Evolutionary conservation across 2,888 invertebrate genomes (phyloP), one percentile per base, ranked within the genome.

Genomic region (Chesias legatella): DNA sequence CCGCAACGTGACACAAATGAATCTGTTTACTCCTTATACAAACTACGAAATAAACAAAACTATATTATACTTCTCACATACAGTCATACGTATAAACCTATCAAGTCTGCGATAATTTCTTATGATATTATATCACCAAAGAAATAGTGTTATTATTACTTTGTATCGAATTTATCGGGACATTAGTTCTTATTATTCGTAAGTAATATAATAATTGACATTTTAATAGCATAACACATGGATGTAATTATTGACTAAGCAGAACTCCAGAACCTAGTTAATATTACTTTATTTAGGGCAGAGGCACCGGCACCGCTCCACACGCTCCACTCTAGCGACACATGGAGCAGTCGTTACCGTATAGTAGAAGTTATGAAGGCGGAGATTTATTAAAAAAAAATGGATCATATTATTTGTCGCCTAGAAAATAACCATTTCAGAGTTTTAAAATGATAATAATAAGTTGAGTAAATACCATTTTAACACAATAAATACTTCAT

Each of bases 21-120:
- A 35, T 17, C 24, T 7, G 10, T 23, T 25, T 43, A 42, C 46
- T 42, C 33, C 42, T 53, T 57, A 58, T 37, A 50, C 43, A 39
- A 58, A 53, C 52, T 60, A 54, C 58, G 58, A 54, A 58, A 62
- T 56, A 60, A 77, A 75, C 73, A 67, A 72, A 82, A 83, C 83
- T 71, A 85, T 86, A 85, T 86, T 84, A 85, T 86, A 86, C 81
- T 82, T 81, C 81, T 79, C 80, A 79, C 74, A 52, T 54, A 55
- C 43, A 46, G 34, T 41, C 43, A 31, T 41, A 39, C 26, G 23
- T 27, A 28, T 31, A 33, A 26, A 43, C 25, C 68, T 72, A 60
- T 65, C 51, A 60, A 64, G 40, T 44, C 48, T 41, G 44, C 43
- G 37, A 51, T 46, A 48, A 26, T 33, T 36, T 42, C 43, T 32